Conservation (phyloP, 2,888 invertebrate species). For the Elysia crispata region DNA sequence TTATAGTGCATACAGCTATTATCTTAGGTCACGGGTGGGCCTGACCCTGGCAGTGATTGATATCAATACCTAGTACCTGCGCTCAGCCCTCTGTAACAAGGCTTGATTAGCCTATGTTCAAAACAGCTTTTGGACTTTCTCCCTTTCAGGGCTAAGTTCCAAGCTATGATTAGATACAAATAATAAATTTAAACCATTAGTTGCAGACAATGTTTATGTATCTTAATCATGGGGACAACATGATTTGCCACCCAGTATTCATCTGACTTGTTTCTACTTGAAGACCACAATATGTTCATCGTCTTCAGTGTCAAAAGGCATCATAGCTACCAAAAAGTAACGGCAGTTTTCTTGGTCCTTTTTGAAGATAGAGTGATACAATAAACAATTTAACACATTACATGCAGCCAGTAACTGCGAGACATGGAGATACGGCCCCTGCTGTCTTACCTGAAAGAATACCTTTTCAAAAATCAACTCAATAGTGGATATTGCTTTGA, state of each 20-base stretch:
- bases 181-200: too few species aligned
- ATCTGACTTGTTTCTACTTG: background rate
- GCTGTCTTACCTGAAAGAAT: background rate
- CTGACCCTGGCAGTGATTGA: too few species aligned
- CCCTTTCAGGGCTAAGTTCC: too few species aligned
- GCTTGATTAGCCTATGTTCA: too few species aligned
- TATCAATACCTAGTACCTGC: too few species aligned
- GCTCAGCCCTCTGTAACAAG: too few species aligned
- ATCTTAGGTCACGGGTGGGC: too few species aligned
- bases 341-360: background rate
- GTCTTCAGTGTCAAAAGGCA: background rate
- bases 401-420: background rate
- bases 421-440: background rate
- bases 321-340: background rate
- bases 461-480: constrained; percentile 7
- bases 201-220: background rate
- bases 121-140: too few species aligned
- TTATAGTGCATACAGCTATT: too few species aligned
- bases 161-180: too few species aligned
- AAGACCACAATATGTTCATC: background rate
- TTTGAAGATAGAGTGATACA: background rate
- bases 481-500: background rate
- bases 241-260: constrained; percentile 24
- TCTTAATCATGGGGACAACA: constrained; percentile 12
- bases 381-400: constrained; percentile 22